Evolutionary conservation across 1,140 invertebrate species (phyloP).

Genomic region (Meteorus sp.): DNA sequence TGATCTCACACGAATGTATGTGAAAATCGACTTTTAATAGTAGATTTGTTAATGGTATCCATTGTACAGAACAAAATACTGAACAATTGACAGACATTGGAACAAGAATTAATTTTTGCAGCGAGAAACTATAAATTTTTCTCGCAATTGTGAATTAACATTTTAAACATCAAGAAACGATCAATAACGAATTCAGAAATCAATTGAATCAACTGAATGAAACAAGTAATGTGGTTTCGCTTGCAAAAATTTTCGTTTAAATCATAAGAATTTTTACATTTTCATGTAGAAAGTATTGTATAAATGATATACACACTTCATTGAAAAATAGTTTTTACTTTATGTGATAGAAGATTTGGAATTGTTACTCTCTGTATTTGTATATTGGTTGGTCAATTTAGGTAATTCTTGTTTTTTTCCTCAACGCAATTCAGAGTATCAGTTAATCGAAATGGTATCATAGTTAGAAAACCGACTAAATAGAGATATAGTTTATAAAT

Average conservation of each 20-base stretch:
- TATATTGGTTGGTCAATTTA: constrained; percentile 34
- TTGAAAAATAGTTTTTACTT: constrained; percentile 39
- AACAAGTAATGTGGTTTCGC: constrained; percentile 36
- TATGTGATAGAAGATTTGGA: constrained; percentile 29
- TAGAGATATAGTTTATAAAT: constrained; percentile 28
- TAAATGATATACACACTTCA: constrained; percentile 37
- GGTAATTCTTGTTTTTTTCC: constrained; percentile 6
- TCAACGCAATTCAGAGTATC: constrained; percentile 22
- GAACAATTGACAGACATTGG: no score
- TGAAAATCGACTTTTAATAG: no score
- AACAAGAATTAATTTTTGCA: no score
- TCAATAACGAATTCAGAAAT: constrained; percentile 20
- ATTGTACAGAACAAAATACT: no score
- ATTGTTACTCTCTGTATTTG: constrained; percentile 38
- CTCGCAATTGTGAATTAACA: constrained; percentile 13
- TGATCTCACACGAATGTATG: no score
- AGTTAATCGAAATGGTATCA: constrained; percentile 20
- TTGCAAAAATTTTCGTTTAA: constrained; percentile 34
- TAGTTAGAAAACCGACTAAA: background rate
- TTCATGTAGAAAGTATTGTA: constrained; percentile 48
- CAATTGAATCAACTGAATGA: constrained; percentile 38
- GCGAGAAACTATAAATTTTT: constrained; percentile 10
- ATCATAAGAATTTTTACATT: constrained; percentile 23
- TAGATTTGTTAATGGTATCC: no score
- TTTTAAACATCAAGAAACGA: background rate